Percentiles rank a stretch among this genome's conserved stretches.
Evolutionary conservation across 2,888 invertebrate species (phyloP).

Genomic region (Eupithecia vulgata): DNA sequence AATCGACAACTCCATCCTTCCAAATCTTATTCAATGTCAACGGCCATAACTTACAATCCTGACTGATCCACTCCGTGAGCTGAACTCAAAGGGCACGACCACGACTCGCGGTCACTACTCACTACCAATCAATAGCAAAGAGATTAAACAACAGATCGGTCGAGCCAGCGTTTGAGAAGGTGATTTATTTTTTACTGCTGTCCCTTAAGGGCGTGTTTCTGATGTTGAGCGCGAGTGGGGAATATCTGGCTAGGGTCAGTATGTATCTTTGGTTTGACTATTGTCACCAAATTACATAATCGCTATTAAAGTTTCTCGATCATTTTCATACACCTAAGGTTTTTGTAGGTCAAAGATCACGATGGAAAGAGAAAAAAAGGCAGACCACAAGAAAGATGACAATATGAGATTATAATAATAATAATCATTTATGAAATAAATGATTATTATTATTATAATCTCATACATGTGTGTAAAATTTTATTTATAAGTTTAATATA

Average conservation of each 20-base stretch:
- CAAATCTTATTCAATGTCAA: constrained; percentile 27
- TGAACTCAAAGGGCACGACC: constrained; percentile 2
- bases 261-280: background rate
- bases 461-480: no score
- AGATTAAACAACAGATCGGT: constrained; percentile 48
- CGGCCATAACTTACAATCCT: constrained; percentile 9
- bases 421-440: no score
- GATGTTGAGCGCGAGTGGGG: background rate
- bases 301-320: background rate
- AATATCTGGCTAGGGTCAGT: background rate
- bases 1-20: background rate
- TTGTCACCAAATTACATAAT: background rate
- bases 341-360: no score
- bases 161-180: constrained; percentile 42
- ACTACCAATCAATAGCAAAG: constrained; percentile 49
- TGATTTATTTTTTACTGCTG: constrained; percentile 46
- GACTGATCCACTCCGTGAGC: background rate
- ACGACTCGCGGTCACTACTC: constrained; percentile 19
- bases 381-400: no score
- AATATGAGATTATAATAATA: no score
- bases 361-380: no score
- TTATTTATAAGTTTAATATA: no score
- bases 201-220: constrained; percentile 17
- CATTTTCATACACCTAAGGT: background rate
- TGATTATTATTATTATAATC: no score